These are phyloP conservation scores for Anticlea derivata DNA, from an alignment of 2,888 invertebrate species.

Conservation along the genomic window DNA sequence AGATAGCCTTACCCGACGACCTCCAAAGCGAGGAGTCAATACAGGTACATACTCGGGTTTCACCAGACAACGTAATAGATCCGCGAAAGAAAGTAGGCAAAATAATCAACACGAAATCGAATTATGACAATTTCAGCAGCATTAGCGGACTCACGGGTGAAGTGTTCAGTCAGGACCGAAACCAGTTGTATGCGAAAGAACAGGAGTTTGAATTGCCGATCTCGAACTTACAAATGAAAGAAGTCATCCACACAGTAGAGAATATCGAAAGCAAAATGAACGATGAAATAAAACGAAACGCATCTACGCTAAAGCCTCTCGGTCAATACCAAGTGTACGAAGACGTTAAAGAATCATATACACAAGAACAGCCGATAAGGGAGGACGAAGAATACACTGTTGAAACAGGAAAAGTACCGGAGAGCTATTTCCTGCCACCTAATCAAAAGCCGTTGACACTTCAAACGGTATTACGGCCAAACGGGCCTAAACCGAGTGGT, in stretches of 20 bases:
- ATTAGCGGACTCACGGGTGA: constrained; percentile 64
- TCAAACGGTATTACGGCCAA: constrained; percentile 72
- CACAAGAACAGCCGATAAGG: constrained; percentile 63
- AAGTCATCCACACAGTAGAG: constrained; percentile 75
- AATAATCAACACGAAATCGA: constrained; percentile 76
- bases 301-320: constrained; percentile 37
- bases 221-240: constrained; percentile 68
- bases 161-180: constrained; percentile 49
- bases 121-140: constrained; percentile 81
- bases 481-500: constrained; percentile 53
- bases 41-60: constrained; percentile 86
- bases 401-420: constrained; percentile 58
- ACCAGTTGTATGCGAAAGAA: constrained; percentile 49
- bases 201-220: constrained; percentile 77
- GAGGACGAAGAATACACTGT: constrained; percentile 70
- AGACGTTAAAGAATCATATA: constrained; percentile 58
- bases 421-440: constrained; percentile 63
- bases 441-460: constrained; percentile 73
- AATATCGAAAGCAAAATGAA: constrained; percentile 66
- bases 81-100: constrained; percentile 69
- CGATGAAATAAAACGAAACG: constrained; percentile 55
- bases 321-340: constrained; percentile 69
- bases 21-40: constrained; percentile 82
- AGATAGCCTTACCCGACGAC: constrained; percentile 60
- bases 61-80: constrained; percentile 83